Evolutionary conservation across 2,113 vertebrate species (phyloP).

Genomic region (Setophaga kirtlandii): DNA sequence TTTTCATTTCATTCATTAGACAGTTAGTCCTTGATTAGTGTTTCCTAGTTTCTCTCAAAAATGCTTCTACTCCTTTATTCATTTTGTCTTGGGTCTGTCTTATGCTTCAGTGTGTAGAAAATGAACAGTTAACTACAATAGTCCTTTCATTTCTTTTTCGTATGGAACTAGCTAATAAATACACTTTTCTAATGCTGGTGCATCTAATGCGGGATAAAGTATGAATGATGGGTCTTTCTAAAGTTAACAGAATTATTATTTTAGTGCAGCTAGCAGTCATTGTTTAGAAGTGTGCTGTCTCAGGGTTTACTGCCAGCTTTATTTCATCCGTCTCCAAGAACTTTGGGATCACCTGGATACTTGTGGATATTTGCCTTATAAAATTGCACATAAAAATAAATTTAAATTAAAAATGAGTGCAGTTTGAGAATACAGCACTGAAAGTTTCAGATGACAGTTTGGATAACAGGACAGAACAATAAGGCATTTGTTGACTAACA

Average conservation of each 20-base stretch:
- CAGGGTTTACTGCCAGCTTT: constrained; percentile 29
- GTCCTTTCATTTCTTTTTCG: constrained; percentile 18
- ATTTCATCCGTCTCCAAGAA: constrained; percentile 20
- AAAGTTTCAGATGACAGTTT: background rate
- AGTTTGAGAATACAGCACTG: background rate
- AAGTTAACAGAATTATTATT: constrained; percentile 48
- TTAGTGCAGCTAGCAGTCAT: constrained; percentile 22
- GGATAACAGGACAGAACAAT: background rate
- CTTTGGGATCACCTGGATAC: constrained; percentile 30
- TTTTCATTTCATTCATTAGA: constrained; percentile 76
- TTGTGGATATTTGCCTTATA: constrained; percentile 20
- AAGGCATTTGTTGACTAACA: background rate
- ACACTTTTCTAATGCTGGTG: constrained; percentile 34
- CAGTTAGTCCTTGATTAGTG: constrained; percentile 73
- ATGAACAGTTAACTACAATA: constrained; percentile 56
- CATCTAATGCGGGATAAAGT: constrained; percentile 27
- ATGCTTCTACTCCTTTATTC: constrained; percentile 54
- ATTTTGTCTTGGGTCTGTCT: constrained; percentile 31
- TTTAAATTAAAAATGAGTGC: background rate
- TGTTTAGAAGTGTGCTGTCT: constrained; percentile 18
- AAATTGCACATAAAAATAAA: constrained; percentile 11
- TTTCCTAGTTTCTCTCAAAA: constrained; percentile 68
- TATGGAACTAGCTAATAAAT: constrained; percentile 51
- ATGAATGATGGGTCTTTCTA: constrained; percentile 14
- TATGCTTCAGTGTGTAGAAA: constrained; percentile 20